Percentiles rank a stretch among this genome's conserved stretches.
Conservation (phyloP, 1,140 invertebrate genomes). For the Diabrotica virgifera region DNA sequence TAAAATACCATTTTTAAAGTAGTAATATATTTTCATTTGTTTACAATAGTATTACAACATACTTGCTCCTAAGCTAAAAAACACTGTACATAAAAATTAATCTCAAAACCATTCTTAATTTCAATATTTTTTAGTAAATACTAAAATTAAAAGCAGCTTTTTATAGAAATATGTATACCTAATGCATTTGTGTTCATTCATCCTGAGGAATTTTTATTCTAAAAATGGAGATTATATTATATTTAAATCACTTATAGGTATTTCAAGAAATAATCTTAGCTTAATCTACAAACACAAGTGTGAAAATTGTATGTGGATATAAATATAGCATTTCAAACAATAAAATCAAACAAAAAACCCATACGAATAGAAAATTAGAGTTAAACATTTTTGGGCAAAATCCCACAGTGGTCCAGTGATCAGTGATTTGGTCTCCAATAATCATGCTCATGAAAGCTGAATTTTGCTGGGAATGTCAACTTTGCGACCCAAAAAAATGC, state of each 20-base stretch:
- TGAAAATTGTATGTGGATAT: constrained; percentile 3
- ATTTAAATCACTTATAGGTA: constrained; percentile 12
- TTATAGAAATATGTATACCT: constrained; percentile 14
- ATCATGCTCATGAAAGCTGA: no score
- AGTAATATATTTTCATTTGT: constrained; percentile 23
- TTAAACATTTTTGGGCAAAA: no score
- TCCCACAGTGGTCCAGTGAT: no score
- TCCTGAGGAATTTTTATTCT: constrained; percentile 24
- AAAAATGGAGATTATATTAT: constrained; percentile 17
- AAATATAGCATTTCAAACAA: no score
- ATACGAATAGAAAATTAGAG: no score
- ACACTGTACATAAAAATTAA: constrained; percentile 9
- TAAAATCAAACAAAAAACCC: no score
- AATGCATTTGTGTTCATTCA: constrained; percentile 13
- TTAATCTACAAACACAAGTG: background rate
- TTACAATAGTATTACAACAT: constrained; percentile 10
- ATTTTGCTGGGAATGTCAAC: no score
- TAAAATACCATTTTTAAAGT: background rate
- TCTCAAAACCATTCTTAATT: background rate
- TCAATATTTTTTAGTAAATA: background rate
- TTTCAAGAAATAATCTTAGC: background rate
- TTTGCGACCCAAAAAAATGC: no score
- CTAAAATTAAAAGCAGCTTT: background rate
- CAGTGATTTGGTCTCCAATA: no score
- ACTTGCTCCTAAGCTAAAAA: constrained; percentile 14